A percentile compares a stretch with the other conserved stretches of the same genome.
phyloP scores from a whole-genome alignment of 2,113 vertebrate genomes.

The Phylloscopus trochiloides region DNA sequence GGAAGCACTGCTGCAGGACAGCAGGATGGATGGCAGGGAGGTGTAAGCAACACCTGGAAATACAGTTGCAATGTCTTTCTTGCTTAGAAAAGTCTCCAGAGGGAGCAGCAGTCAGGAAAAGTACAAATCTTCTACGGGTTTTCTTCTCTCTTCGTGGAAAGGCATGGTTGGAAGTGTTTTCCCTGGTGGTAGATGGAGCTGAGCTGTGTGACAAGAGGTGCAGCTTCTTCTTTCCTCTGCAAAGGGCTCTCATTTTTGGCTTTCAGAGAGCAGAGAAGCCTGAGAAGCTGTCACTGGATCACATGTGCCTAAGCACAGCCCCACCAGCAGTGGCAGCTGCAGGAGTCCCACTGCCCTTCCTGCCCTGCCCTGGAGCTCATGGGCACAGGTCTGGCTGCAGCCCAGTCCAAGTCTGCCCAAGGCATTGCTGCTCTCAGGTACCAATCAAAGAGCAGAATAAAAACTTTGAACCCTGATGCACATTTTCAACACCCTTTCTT shows the following conservation, averaged over 20 bases:
- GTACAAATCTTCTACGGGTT: not conserved
- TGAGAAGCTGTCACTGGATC: not conserved
- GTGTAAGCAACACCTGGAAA: not conserved
- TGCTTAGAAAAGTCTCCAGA: not conserved
- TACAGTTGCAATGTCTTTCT: not conserved
- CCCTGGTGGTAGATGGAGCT: not conserved
- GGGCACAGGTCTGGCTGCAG: not conserved
- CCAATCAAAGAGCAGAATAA: not conserved
- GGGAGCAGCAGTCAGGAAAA: not conserved
- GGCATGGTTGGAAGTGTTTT: not conserved
- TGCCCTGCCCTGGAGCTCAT: not conserved
- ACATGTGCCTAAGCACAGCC: not conserved
- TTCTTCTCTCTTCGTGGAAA: not conserved
- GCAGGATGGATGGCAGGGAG: accelerated
- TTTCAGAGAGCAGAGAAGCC: not conserved
- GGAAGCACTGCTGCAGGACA: not conserved
- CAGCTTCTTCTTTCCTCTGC: not conserved
- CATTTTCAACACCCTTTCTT: not conserved
- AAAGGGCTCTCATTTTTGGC: not conserved
- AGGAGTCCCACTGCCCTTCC: not conserved
- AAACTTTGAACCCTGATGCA: not conserved
- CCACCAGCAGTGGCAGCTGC: accelerated
- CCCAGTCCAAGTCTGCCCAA: not conserved
- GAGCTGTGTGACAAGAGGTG: not conserved
- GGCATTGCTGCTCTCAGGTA: not conserved